Evolutionary conservation across 2,113 vertebrate genomes (phyloP), one percentile per base, ranked within the genome.

Genomic region (Etheostoma spectabile): DNA sequence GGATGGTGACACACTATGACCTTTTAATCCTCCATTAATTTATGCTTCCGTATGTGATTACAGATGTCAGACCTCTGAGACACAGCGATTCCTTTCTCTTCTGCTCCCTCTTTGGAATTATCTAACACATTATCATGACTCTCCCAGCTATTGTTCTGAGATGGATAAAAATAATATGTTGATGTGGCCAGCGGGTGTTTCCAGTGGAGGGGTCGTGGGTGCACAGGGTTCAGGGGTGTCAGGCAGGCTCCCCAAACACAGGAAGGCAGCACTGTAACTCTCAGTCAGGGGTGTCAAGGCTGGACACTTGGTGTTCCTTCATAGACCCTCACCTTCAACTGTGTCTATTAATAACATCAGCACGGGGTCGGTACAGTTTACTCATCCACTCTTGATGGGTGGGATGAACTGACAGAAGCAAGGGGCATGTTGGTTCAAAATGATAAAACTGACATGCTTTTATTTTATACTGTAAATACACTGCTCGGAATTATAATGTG

Each of bases 91-190:
- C 76, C 68, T 85, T 69, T 85, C 48, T 55, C 52, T 79, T 87
- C 42, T 88, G 70, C 66, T 66, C 64, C 72, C 46, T 79, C 65
- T 82, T n/a, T 65, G 45, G 13, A 65, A 88, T 89, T 91, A 88
- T 92, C 91, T 80, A 87, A 88, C 74, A 78, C 46, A 83, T 93
- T 93, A 74, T 90, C 80, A 89, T 68, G 80, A 84, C 82, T 92
- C 86, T 88, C 86, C 85, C 82, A 79, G 83, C 94, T 91, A 95
- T 95, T 95, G 95, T 95, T 94, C 89, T 77, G 79, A 78, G 61
- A 65, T 67, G 85, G 92, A 92, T 93, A 94, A 94, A 94, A 95
- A 94, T 93, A 94, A 91, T 90, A 86, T 80, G 85, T 86, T 86
- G 84, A 77, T 92, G 85, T 78, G 79, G 68, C 61, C 79, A 12